Conservation (phyloP, 2,113 vertebrate species). For the Sus scrofa region DNA sequence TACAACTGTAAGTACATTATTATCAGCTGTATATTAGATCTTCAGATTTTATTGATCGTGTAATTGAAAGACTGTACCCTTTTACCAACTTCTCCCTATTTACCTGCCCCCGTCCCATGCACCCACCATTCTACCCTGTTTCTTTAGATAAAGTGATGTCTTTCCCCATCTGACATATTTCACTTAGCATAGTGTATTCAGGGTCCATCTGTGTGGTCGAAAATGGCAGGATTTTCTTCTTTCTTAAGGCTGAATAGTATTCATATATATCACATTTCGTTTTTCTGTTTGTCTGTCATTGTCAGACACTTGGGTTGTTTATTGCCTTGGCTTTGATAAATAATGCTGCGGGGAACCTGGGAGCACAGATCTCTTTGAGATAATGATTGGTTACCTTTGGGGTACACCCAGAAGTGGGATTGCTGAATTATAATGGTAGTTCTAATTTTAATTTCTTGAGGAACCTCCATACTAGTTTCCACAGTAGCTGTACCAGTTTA, state of each 20-base stretch:
- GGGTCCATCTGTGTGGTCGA: not conserved
- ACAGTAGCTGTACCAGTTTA: not conserved
- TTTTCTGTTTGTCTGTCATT: not conserved
- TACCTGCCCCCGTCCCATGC: not conserved
- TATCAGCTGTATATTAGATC: not conserved
- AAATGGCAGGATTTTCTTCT: not conserved
- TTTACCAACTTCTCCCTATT: not conserved
- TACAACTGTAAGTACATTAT: not conserved
- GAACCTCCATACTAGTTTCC: not conserved
- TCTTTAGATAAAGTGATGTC: not conserved
- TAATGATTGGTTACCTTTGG: not conserved
- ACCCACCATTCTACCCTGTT: not conserved
- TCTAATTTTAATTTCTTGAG: slow-evolving; percentile 18
- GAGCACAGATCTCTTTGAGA: not conserved
- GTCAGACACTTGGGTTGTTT: not conserved
- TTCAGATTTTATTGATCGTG: not conserved
- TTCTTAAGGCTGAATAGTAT: not conserved
- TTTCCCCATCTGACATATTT: not conserved
- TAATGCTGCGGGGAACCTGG: not conserved
- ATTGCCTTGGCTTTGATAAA: not conserved
- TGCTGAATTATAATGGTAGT: not conserved
- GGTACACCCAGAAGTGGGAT: not conserved
- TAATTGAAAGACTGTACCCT: not conserved
- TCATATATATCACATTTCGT: not conserved
- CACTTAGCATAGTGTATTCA: not conserved